Evolutionary conservation across 1,140 invertebrate genomes (phyloP).

Genomic region (Dendrolimus punctatus): DNA sequence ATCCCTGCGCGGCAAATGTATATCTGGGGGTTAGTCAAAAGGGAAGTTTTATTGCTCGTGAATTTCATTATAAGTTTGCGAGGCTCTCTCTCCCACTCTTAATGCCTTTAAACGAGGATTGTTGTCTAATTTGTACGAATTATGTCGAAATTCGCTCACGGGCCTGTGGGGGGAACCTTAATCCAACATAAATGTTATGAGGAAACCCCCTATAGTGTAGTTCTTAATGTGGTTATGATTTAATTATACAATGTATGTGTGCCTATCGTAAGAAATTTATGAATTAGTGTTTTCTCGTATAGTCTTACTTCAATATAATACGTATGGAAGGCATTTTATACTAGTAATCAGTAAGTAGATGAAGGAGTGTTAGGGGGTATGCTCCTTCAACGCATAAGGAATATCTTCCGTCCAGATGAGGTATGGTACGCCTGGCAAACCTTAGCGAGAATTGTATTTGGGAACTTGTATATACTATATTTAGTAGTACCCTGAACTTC

Average conservation of each 20-base stretch:
- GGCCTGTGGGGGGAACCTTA: constrained; percentile 7
- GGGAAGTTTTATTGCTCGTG: constrained; percentile 69
- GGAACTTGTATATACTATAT: too few relatives aligned
- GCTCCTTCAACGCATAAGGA: too few relatives aligned
- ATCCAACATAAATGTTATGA: constrained; percentile 8
- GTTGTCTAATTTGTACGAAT: constrained; percentile 63
- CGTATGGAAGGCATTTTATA: too few relatives aligned
- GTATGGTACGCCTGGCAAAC: too few relatives aligned
- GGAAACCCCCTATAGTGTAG: constrained; percentile 6
- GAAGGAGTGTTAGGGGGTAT: too few relatives aligned
- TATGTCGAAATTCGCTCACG: constrained; percentile 35
- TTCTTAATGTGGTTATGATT: neutral
- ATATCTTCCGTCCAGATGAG: too few relatives aligned
- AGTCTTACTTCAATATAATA: too few relatives aligned
- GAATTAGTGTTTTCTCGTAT: too few relatives aligned
- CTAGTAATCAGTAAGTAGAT: too few relatives aligned
- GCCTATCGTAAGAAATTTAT: too few relatives aligned
- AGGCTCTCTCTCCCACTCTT: constrained; percentile 36
- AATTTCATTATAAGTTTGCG: constrained; percentile 70
- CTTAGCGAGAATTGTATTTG: too few relatives aligned
- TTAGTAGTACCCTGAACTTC: too few relatives aligned
- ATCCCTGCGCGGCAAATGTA: constrained; percentile 49
- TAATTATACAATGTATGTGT: neutral
- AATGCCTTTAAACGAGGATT: constrained; percentile 61
- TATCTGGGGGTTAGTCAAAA: constrained; percentile 59